Conservation (phyloP, 2,797 vertebrate genomes). For the Gymnodraco acuticeps region DNA sequence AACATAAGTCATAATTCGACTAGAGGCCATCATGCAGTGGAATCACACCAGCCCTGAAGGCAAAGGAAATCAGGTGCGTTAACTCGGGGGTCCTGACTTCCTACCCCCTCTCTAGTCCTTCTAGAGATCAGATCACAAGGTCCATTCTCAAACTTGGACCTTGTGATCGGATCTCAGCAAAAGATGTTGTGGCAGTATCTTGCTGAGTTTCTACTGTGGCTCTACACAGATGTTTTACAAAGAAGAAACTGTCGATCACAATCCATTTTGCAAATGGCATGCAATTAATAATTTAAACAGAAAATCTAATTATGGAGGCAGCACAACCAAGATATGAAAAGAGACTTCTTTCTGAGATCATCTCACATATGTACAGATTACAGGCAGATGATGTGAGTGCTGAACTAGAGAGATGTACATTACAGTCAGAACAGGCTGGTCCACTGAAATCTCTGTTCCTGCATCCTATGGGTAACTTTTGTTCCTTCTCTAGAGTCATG, state of each 20-base stretch:
- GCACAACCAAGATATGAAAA: background rate
- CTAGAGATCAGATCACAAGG: too few species aligned
- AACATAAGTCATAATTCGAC: too few species aligned
- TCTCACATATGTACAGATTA: background rate
- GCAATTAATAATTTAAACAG: background rate
- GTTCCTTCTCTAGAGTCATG: background rate
- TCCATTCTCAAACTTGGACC: too few species aligned
- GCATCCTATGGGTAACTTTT: background rate
- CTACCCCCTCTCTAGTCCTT: too few species aligned
- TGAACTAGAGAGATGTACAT: slow-evolving; percentile 16
- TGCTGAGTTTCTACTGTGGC: too few species aligned
- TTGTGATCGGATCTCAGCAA: too few species aligned
- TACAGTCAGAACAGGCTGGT: slow-evolving; percentile 9
- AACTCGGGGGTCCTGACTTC: too few species aligned
- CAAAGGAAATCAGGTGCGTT: too few species aligned
- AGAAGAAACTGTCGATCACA: background rate
- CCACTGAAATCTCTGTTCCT: background rate
- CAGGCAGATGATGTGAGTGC: background rate
- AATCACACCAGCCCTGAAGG: too few species aligned
- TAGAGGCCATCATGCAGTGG: too few species aligned
- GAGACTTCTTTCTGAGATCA: background rate
- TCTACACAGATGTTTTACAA: background rate
- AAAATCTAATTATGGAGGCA: background rate
- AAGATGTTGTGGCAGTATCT: too few species aligned
- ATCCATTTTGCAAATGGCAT: background rate